Percentiles rank a stretch among this genome's conserved stretches.
These are phyloP conservation scores for Notolabrus celidotus DNA, from an alignment of 2,797 vertebrate genomes.

Conservation along the genomic window DNA sequence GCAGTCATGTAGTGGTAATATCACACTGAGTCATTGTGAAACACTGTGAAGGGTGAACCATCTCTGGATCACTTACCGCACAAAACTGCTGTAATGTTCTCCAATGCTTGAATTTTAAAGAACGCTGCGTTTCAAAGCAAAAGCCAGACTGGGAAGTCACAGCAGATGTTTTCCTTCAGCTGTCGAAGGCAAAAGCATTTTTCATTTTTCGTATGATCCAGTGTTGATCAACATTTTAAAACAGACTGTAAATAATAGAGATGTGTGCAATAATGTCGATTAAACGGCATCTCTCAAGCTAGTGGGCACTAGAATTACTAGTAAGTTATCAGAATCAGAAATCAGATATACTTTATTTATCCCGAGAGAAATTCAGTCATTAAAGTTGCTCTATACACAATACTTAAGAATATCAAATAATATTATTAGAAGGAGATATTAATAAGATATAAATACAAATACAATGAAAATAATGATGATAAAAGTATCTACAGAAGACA, in stretches of 20 bases:
- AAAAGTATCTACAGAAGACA: no score
- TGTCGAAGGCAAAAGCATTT: not conserved
- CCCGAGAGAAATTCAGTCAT: no score
- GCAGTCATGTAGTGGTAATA: not conserved
- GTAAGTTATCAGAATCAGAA: no score
- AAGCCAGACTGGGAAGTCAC: not conserved
- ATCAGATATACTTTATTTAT: no score
- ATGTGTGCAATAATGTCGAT: no score
- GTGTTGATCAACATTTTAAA: slow-evolving; percentile 10
- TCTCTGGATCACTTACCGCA: not conserved
- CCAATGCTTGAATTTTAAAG: slow-evolving; percentile 5
- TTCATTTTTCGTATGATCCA: slow-evolving; percentile 2
- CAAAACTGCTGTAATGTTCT: slow-evolving; percentile 11
- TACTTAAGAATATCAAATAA: no score
- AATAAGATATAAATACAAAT: no score
- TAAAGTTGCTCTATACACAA: no score
- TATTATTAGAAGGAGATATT: no score
- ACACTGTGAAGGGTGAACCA: slow-evolving; percentile 18
- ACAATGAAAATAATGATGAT: no score
- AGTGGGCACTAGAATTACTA: no score
- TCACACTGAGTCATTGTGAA: slow-evolving; percentile 13
- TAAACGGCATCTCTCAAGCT: no score
- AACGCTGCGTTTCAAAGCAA: not conserved
- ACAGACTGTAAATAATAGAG: not conserved
- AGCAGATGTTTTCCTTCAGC: slow-evolving; percentile 1